Base-by-base conservation (phyloP, 1,140 invertebrate genomes). In the Subanguina moxae region DNA sequence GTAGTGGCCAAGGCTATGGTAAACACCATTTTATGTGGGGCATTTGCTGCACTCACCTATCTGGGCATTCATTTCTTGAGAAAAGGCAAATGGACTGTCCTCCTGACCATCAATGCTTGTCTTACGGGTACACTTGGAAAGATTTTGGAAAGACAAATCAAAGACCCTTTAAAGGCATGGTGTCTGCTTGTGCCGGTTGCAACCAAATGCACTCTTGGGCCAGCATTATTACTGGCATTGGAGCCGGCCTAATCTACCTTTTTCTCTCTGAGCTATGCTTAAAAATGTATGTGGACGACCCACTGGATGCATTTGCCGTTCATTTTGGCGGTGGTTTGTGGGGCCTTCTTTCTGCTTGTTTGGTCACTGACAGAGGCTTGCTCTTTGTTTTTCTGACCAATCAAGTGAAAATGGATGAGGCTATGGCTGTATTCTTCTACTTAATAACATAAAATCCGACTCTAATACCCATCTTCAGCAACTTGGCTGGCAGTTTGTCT, bases 271-370 rank as follows among this genome's bases (percentile, higher is more conserved):
- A n/a, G n/a, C 76, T 73, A 61, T 5, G 85, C 0, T 76, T 86
- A 59, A 64, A 78, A 27, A 38, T 5, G 32, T 38, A 38, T 38
- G 32, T 38, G 3, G 87, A 88, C 69, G 87, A 88, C 75, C 87
- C 87, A 1, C 73, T 88, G 17, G 87, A 88, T 76, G 86, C 86
- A 15, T 84, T 86, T 43, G 85, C 86, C 13, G 86, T 86, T 66
- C 83, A 88, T 77, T 83, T 86, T 67, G 87, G 86, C 15, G 86
- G 86, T 17, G 87, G 87, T 0, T 65, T 84, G 3, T 86, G 85
- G 84, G 87, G 87, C 1, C 76, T 87, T 1, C 77, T 87, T 8
- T 80, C 83, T 19, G 80, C 83, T 11, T 80, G 84, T 15, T 69
- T 86, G 0, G 80, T 86, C 38, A 68, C 68, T 1, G 71, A 76